Evolutionary conservation across 2,113 vertebrate species (phyloP).

Genomic region (Pachyramphus minor): DNA sequence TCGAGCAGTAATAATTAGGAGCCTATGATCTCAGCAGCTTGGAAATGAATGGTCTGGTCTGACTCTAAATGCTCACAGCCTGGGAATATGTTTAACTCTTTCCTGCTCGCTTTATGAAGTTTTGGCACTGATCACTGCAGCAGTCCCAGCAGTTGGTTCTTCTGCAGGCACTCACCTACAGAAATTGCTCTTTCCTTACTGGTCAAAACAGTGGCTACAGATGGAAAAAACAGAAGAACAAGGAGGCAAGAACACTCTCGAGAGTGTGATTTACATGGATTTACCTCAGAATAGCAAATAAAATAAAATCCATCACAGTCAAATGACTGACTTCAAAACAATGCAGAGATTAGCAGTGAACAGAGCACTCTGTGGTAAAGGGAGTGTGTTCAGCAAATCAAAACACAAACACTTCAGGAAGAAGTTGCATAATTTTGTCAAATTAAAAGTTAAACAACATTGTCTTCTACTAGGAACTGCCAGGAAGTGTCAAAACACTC

Average conservation of each 20-base stretch:
- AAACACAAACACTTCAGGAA: constrained; percentile 53
- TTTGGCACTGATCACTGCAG: not conserved
- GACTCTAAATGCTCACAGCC: not conserved
- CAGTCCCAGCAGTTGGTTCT: not conserved
- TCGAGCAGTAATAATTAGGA: not conserved
- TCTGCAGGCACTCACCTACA: not conserved
- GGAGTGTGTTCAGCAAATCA: constrained; percentile 25
- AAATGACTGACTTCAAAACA: constrained; percentile 36
- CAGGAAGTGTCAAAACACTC: constrained; percentile 73
- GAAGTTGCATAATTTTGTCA: constrained; percentile 62
- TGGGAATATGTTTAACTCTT: constrained; percentile 7
- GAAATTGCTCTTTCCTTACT: not conserved
- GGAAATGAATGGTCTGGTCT: not conserved
- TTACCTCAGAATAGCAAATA: constrained; percentile 14
- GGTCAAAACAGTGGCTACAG: constrained; percentile 5
- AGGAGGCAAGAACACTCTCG: not conserved
- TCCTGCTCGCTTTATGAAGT: not conserved
- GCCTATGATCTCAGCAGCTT: not conserved
- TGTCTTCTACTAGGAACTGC: constrained; percentile 65
- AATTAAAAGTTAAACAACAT: constrained; percentile 72
- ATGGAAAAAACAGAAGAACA: not conserved
- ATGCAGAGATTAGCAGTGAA: not conserved
- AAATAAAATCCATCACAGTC: constrained; percentile 21
- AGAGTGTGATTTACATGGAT: constrained; percentile 16
- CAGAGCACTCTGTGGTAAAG: not conserved